Evolutionary conservation across 2,888 invertebrate genomes (phyloP).

Genomic region (Drosophila meridiana): DNA sequence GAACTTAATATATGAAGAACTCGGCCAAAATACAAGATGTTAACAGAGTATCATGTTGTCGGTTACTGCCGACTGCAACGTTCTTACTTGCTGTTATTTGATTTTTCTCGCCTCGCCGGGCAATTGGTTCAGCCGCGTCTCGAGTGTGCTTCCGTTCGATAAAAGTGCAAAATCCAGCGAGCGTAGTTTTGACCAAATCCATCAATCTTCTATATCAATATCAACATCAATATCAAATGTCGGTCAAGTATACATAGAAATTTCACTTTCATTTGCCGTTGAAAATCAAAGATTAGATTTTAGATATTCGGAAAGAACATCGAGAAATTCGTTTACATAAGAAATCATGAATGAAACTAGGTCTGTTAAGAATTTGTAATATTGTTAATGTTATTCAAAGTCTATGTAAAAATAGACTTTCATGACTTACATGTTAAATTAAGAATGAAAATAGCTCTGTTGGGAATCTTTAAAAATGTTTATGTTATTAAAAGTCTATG

Average conservation of each 20-base stretch:
- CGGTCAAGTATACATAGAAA: neutral
- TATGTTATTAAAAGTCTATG: neutral
- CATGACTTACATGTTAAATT: no score
- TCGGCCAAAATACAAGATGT: no score
- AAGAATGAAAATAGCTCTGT: neutral
- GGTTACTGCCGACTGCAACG: no score
- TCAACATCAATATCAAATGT: slow-evolving; percentile 10
- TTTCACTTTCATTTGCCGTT: neutral
- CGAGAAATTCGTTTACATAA: neutral
- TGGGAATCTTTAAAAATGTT: neutral
- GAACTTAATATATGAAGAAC: no score
- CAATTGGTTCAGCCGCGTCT: slow-evolving; percentile 29
- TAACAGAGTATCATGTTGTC: no score
- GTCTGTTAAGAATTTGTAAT: neutral
- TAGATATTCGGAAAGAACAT: neutral
- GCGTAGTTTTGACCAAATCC: slow-evolving; percentile 9
- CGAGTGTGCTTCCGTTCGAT: slow-evolving; percentile 30
- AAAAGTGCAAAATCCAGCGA: neutral
- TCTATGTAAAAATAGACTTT: neutral
- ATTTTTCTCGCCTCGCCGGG: slow-evolving; percentile 40
- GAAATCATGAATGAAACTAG: neutral
- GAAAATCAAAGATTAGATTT: neutral
- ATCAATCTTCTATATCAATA: slow-evolving; percentile 12
- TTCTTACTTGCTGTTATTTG: slow-evolving; percentile 10
- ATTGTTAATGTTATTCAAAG: neutral